Conservation (phyloP, 2,797 vertebrate genomes). For the Hozukius guyotensis region DNA sequence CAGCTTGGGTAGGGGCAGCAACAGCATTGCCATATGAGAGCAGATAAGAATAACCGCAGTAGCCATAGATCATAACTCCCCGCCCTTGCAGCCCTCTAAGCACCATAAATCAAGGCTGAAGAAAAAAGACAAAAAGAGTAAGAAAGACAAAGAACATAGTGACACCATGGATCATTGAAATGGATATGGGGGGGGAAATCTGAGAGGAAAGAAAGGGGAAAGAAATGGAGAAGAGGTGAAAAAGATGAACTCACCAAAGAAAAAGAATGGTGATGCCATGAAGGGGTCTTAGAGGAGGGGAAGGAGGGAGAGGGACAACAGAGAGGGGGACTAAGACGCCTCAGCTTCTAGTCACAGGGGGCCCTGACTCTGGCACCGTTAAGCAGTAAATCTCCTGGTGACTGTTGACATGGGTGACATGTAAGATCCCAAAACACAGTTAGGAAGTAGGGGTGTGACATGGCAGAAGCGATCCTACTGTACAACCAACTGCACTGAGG, state of each 20-base stretch:
- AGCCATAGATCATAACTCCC: slow-evolving; percentile 72
- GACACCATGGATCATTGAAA: slow-evolving; percentile 3
- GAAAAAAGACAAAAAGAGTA: slow-evolving; percentile 43
- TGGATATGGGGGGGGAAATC: neutral
- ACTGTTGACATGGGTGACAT: slow-evolving; percentile 80
- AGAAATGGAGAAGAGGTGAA: slow-evolving; percentile 34
- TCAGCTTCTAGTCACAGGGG: slow-evolving; percentile 55
- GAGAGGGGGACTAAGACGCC: slow-evolving; percentile 32
- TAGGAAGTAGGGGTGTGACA: slow-evolving; percentile 60
- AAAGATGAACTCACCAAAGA: slow-evolving; percentile 25
- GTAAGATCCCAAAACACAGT: slow-evolving; percentile 75
- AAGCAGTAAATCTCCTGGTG: slow-evolving; percentile 76
- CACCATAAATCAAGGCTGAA: slow-evolving; percentile 58
- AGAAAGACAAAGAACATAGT: slow-evolving; percentile 3
- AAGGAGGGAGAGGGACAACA: slow-evolving; percentile 35
- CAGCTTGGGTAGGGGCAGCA: slow-evolving; percentile 50
- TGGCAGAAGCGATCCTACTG: slow-evolving; percentile 13
- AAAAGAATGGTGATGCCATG: slow-evolving; percentile 21
- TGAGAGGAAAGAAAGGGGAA: neutral
- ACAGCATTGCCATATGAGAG: slow-evolving; percentile 76
- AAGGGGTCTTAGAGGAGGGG: slow-evolving; percentile 3
- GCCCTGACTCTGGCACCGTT: slow-evolving; percentile 64
- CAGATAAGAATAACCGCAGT: slow-evolving; percentile 80
- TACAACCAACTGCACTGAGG: neutral
- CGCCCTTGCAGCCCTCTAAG: slow-evolving; percentile 44